Evolutionary conservation across 2,797 vertebrate species (phyloP).

Genomic region (Chaetodon trifasciatus): DNA sequence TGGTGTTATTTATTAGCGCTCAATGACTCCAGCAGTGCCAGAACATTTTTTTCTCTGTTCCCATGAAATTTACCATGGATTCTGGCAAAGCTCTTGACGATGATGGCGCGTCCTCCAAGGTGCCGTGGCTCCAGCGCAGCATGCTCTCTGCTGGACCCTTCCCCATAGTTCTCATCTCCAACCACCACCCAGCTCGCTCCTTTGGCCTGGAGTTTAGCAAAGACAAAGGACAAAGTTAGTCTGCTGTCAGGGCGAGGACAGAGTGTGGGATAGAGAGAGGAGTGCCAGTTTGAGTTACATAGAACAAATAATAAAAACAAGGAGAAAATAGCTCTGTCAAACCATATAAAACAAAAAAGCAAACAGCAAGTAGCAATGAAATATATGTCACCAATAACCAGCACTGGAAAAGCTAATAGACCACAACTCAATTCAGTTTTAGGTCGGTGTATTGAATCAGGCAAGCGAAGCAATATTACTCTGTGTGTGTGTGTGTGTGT

Average conservation of each 20-base stretch:
- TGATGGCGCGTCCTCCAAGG: conserved; percentile 93
- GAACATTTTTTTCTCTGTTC: background rate
- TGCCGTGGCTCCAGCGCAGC: conserved; percentile 95
- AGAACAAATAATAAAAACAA: background rate
- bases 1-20: conserved; percentile 23
- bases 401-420: background rate
- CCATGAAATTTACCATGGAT: conserved; percentile 90
- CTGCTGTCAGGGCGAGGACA: background rate
- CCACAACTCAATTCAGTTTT: background rate
- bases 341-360: background rate
- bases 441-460: background rate
- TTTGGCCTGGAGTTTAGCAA: conserved; percentile 83
- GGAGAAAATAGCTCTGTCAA: background rate
- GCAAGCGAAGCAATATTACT: background rate
- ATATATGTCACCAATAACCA: background rate
- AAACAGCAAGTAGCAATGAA: background rate
- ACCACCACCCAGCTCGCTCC: conserved; percentile 93
- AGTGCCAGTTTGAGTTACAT: too few relatives aligned
- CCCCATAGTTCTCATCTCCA: conserved; percentile 96
- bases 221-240: conserved; percentile 5
- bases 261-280: too few relatives aligned
- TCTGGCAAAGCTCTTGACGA: conserved; percentile 97
- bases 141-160: conserved; percentile 96
- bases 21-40: background rate
- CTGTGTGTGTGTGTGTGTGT: too few relatives aligned